Evolutionary conservation across 2,113 vertebrate species (phyloP).

Genomic region (Erpornis zantholeuca): DNA sequence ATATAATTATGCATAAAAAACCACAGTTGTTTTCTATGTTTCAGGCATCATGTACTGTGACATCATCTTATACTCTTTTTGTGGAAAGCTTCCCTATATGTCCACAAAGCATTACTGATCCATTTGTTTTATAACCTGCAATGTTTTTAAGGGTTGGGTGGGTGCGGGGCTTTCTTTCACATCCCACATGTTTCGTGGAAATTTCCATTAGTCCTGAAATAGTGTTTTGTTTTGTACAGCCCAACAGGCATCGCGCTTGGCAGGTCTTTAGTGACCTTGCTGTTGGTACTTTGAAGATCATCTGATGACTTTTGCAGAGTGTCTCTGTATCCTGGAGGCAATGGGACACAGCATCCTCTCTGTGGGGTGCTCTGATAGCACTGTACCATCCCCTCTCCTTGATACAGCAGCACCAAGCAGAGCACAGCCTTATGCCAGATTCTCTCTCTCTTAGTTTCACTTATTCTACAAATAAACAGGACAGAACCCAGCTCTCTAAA

Average conservation of each 20-base stretch:
- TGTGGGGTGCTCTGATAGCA: background rate
- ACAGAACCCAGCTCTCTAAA: background rate
- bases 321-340: background rate
- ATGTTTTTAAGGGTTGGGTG: background rate
- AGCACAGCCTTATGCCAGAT: background rate
- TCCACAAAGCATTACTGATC: background rate
- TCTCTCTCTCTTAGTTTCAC: background rate
- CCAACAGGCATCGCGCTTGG: background rate
- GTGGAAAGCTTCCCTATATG: background rate
- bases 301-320: background rate
- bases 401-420: background rate
- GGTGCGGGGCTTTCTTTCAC: background rate
- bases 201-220: background rate
- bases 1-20: background rate
- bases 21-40: background rate
- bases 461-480: background rate
- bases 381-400: background rate
- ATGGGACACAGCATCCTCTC: background rate
- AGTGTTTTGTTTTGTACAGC: background rate
- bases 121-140: background rate
- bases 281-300: background rate
- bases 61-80: background rate
- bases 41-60: background rate
- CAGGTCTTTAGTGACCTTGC: constrained; percentile 5
- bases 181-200: background rate